Percentiles rank a stretch among this genome's conserved stretches.
These are phyloP conservation scores for Drosophila meridiana DNA, from an alignment of 2,888 invertebrate genomes.

Conservation along the genomic window DNA sequence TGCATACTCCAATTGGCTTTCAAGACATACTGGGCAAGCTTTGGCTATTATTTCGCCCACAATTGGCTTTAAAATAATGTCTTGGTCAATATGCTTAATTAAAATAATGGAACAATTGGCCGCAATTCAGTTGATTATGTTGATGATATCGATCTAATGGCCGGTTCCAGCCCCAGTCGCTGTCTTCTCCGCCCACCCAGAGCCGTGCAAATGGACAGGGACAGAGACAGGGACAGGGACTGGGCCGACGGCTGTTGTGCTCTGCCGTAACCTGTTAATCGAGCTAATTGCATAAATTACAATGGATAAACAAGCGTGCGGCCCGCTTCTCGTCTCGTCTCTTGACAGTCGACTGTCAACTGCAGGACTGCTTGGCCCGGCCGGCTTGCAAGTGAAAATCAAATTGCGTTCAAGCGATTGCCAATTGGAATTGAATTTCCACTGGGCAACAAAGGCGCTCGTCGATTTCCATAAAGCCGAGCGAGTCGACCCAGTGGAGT, in stretches of 20 bases:
- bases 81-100: slow-evolving; percentile 44
- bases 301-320: slow-evolving; percentile 35
- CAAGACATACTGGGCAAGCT: not conserved
- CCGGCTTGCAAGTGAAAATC: slow-evolving; percentile 66
- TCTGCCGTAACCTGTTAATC: slow-evolving; percentile 73
- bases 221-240: slow-evolving; percentile 15
- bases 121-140: slow-evolving; percentile 44
- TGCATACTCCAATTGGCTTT: not conserved
- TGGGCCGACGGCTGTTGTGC: slow-evolving; percentile 6
- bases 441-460: slow-evolving; percentile 40
- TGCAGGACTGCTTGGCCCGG: slow-evolving; percentile 30
- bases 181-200: not conserved
- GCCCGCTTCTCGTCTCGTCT: slow-evolving; percentile 3
- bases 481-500: not conserved
- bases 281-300: slow-evolving; percentile 82
- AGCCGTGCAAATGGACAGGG: slow-evolving; percentile 53
- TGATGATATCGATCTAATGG: slow-evolving; percentile 62
- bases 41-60: not conserved
- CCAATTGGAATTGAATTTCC: slow-evolving; percentile 68
- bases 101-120: slow-evolving; percentile 45
- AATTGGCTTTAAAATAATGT: slow-evolving; percentile 42
- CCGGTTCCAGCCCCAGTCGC: not conserved
- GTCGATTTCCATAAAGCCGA: slow-evolving; percentile 26
- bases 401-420: slow-evolving; percentile 67
- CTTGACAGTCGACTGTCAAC: slow-evolving; percentile 31